Conservation (phyloP, 2,113 vertebrate species). For the Laticauda laticaudata region DNA sequence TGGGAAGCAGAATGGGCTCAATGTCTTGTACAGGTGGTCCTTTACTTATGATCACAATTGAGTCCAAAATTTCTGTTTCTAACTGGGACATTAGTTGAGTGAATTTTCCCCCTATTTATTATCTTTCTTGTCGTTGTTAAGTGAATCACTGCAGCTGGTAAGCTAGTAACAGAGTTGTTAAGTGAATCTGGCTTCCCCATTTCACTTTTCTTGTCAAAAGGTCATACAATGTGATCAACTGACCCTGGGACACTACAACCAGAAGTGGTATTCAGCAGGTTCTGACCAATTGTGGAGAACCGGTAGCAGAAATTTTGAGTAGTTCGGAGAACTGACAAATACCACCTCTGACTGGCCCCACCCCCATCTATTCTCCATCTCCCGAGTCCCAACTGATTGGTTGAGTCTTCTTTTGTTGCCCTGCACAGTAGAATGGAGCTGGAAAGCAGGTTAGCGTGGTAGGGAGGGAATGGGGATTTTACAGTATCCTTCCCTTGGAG, state of each 20-base stretch:
- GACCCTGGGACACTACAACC: no score
- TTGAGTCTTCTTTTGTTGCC: no score
- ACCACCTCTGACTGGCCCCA: no score
- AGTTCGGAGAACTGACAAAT: no score
- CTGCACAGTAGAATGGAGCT: no score
- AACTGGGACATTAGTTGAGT: background rate
- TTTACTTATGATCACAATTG: background rate
- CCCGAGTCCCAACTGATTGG: no score
- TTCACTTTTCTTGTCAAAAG: background rate
- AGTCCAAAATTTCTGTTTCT: background rate
- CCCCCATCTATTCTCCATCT: no score
- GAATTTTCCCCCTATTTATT: background rate
- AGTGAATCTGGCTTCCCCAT: background rate
- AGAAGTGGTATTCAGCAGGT: no score
- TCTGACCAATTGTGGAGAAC: background rate
- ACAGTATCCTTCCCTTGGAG: no score
- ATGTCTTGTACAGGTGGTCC: background rate
- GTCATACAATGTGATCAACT: background rate
- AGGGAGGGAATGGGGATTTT: no score
- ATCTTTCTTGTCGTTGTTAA: background rate
- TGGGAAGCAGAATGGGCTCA: background rate
- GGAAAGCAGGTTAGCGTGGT: no score
- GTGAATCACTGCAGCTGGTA: background rate
- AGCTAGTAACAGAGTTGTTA: background rate
- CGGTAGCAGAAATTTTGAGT: no score